Evolutionary conservation across 2,113 vertebrate genomes (phyloP).

Genomic region (Cyanoramphus novaezelandiae): DNA sequence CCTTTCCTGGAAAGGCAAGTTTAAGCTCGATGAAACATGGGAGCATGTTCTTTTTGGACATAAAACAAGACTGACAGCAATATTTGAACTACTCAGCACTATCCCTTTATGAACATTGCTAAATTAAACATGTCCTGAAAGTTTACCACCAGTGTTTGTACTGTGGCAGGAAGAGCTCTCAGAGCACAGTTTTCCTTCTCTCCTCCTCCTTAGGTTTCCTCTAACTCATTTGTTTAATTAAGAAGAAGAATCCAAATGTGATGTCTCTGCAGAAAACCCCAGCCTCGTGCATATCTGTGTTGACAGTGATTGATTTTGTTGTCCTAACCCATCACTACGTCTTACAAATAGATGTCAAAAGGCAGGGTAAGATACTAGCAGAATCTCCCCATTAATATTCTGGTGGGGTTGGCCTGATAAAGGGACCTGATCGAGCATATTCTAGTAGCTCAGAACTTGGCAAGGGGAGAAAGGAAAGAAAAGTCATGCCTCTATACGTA

Average conservation of each 20-base stretch:
- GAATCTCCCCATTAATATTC: slow-evolving; percentile 40
- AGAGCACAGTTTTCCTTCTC: not conserved
- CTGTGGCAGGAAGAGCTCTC: not conserved
- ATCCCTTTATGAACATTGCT: not conserved
- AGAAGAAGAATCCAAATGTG: not conserved
- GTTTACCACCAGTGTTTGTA: not conserved
- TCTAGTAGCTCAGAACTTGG: slow-evolving; percentile 24
- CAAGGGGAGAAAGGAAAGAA: slow-evolving; percentile 6
- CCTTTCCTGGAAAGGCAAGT: not conserved
- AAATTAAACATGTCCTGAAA: not conserved
- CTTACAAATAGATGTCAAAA: not conserved
- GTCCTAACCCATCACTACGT: not conserved
- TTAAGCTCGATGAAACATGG: not conserved
- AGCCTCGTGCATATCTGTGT: not conserved
- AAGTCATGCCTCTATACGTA: slow-evolving; percentile 41
- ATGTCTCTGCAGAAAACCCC: not conserved
- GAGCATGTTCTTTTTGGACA: not conserved
- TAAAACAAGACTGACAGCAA: not conserved
- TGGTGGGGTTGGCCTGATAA: slow-evolving; percentile 2
- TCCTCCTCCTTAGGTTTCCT: not conserved
- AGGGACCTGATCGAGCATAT: slow-evolving; percentile 41
- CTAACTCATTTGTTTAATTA: not conserved
- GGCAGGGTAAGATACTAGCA: not conserved
- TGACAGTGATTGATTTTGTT: slow-evolving; percentile 51
- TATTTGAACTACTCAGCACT: not conserved